Evolutionary conservation across 2,113 vertebrate genomes (phyloP).

Genomic region (Dryoscopus gambensis): DNA sequence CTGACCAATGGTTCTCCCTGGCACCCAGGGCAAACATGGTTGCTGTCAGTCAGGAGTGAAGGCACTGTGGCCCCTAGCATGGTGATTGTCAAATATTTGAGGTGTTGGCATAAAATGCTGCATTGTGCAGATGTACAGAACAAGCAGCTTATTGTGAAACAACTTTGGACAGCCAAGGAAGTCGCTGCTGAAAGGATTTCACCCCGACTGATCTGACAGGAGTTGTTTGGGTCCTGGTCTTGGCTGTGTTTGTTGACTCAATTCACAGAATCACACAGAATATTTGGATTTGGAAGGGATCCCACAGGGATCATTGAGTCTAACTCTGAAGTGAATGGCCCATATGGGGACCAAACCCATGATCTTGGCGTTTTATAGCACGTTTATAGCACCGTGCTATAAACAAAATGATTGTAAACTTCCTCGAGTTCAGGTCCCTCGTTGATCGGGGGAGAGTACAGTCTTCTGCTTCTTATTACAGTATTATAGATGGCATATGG

Average conservation of each 20-base stretch:
- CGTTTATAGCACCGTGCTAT: neutral
- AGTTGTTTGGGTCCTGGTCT: neutral
- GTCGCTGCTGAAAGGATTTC: neutral
- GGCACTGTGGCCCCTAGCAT: neutral
- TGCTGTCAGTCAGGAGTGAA: rapidly evolving
- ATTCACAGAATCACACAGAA: neutral
- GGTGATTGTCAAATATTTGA: neutral
- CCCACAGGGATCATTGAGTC: neutral
- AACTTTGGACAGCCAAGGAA: neutral
- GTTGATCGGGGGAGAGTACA: neutral
- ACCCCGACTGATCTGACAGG: neutral
- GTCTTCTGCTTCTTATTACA: neutral
- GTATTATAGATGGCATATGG: neutral
- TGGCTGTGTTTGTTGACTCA: neutral
- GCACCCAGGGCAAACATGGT: rapidly evolving
- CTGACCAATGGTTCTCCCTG: neutral
- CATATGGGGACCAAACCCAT: neutral
- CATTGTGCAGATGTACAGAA: neutral
- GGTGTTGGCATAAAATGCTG: neutral
- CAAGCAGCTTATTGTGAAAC: neutral
- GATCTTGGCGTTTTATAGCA: neutral
- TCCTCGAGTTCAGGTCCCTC: neutral
- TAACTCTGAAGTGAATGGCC: neutral
- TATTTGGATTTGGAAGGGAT: neutral
- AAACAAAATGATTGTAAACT: neutral